Percentiles rank a stretch among this genome's conserved stretches.
These are phyloP conservation scores for Oreocharis arfaki DNA, from an alignment of 2,113 vertebrate species.

Conservation along the genomic window DNA sequence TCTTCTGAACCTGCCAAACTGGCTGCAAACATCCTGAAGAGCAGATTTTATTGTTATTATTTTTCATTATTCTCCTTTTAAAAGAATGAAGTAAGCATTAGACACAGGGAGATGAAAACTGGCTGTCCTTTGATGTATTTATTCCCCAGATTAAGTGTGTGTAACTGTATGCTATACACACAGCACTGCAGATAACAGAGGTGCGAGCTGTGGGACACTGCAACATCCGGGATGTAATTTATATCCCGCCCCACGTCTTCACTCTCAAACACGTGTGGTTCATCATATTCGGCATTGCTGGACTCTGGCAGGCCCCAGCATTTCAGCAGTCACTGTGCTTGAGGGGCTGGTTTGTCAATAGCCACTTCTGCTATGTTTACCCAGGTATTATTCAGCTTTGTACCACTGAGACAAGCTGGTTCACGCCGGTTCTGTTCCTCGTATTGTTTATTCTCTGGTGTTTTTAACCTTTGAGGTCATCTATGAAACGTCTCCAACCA, in stretches of 20 bases:
- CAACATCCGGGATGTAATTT: not conserved
- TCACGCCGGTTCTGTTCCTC: not conserved
- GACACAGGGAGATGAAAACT: not conserved
- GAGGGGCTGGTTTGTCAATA: not conserved
- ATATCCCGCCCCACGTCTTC: not conserved
- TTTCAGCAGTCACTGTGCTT: not conserved
- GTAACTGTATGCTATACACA: not conserved
- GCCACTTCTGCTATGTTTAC: not conserved
- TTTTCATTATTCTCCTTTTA: not conserved
- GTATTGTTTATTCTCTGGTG: not conserved
- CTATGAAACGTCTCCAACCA: not conserved
- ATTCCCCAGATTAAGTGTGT: not conserved
- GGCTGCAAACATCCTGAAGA: not conserved
- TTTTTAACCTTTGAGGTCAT: not conserved
- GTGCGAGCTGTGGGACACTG: not conserved
- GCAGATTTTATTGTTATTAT: not conserved
- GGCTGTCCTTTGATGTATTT: not conserved
- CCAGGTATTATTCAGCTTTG: not conserved
- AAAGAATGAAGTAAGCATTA: not conserved
- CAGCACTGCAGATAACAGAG: not conserved
- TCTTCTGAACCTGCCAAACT: slow-evolving; percentile 14
- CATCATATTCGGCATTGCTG: not conserved
- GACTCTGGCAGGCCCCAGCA: not conserved
- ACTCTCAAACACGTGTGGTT: not conserved
- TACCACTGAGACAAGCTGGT: not conserved